These are phyloP conservation scores for Asteroscopus sphinx DNA, from an alignment of 2,888 invertebrate species.

Conservation along the genomic window DNA sequence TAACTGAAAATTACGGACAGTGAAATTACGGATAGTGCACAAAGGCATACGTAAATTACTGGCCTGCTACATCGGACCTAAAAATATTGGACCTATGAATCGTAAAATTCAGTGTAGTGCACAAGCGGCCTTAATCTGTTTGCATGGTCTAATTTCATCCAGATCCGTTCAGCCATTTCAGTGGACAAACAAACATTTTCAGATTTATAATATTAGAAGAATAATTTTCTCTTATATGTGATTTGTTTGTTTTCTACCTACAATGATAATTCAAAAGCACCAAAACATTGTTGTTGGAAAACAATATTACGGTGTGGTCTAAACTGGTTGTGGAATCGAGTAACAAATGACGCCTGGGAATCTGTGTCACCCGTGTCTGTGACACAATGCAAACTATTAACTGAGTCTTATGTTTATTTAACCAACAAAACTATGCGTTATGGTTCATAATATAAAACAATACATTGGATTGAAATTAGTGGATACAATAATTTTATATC, in stretches of 20 bases:
- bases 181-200: too few relatives aligned
- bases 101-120: too few relatives aligned
- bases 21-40: too few relatives aligned
- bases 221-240: neutral
- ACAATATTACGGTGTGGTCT: slow-evolving; percentile 38
- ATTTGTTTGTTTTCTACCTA: slow-evolving; percentile 3
- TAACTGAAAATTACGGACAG: too few relatives aligned
- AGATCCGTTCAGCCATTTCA: too few relatives aligned
- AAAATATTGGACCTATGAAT: too few relatives aligned
- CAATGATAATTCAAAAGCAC: neutral
- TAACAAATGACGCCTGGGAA: slow-evolving; percentile 41
- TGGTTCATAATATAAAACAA: slow-evolving; percentile 29
- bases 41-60: too few relatives aligned
- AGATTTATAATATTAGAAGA: too few relatives aligned
- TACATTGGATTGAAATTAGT: slow-evolving; percentile 7
- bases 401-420: slow-evolving; percentile 42
- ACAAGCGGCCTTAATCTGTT: too few relatives aligned
- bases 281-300: slow-evolving; percentile 7
- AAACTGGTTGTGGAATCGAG: slow-evolving; percentile 23
- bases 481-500: slow-evolving; percentile 11
- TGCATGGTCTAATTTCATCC: too few relatives aligned
- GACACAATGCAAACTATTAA: slow-evolving; percentile 47
- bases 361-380: slow-evolving; percentile 58
- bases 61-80: too few relatives aligned
- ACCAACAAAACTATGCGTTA: slow-evolving; percentile 34